Percentiles rank a stretch among this genome's conserved stretches.
phyloP scores from a whole-genome alignment of 2,113 vertebrate genomes.

The Saiga tatarica region DNA sequence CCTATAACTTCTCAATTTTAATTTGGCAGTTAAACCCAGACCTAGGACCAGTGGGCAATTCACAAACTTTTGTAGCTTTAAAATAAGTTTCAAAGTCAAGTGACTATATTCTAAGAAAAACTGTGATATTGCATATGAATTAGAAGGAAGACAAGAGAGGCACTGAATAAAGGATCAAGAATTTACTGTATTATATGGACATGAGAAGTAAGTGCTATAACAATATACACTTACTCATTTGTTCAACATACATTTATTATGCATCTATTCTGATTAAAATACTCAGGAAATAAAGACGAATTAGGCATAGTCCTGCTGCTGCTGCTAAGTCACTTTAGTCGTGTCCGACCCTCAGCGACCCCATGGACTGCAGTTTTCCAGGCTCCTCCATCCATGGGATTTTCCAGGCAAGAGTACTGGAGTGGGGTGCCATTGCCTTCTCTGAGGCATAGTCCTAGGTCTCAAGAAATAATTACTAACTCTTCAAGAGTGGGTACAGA shows the following conservation, averaged over 20 bases:
- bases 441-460: neutral
- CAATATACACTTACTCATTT: neutral
- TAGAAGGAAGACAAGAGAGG: neutral
- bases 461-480: neutral
- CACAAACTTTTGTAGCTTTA: neutral
- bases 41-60: neutral
- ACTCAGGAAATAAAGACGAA: neutral
- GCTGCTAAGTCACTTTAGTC: too few relatives aligned
- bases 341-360: too few relatives aligned
- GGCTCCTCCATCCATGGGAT: too few relatives aligned
- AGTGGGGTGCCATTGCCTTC: too few relatives aligned
- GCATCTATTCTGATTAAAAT: neutral
- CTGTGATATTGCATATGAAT: neutral
- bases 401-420: too few relatives aligned
- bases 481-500: neutral
- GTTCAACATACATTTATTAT: neutral
- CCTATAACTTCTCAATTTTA: neutral
- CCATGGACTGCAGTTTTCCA: too few relatives aligned
- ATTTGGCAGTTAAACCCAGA: neutral
- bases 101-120: neutral
- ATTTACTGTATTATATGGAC: too few relatives aligned
- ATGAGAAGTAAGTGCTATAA: neutral
- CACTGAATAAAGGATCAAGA: neutral
- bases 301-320: neutral
- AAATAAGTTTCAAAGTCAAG: conserved; percentile 24